Evolutionary conservation across 1,140 invertebrate genomes (phyloP).

Genomic region (Tribolium madens): DNA sequence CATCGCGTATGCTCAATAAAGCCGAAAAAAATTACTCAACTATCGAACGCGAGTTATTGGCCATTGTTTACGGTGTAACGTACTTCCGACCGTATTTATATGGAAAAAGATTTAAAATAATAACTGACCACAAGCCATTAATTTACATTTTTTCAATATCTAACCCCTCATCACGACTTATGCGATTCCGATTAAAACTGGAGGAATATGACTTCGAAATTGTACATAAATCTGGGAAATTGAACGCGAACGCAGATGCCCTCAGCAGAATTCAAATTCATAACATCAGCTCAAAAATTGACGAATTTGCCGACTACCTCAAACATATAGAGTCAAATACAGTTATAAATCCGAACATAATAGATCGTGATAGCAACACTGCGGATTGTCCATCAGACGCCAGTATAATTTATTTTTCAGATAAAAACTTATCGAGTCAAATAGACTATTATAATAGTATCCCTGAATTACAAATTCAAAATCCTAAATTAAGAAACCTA

Average conservation of each 20-base stretch:
- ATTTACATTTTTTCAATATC: slow-evolving; percentile 65
- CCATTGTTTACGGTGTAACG: slow-evolving; percentile 63
- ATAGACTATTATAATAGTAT: not conserved
- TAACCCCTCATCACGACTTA: slow-evolving; percentile 63
- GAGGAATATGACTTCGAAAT: slow-evolving; percentile 65
- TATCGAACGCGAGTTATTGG: slow-evolving; percentile 64
- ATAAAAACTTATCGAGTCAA: not conserved
- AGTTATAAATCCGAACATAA: not conserved
- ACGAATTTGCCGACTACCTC: not conserved
- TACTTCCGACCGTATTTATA: slow-evolving; percentile 65
- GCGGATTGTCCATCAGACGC: not conserved
- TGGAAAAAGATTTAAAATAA: slow-evolving; percentile 58
- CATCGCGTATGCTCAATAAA: slow-evolving; percentile 54
- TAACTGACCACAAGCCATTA: slow-evolving; percentile 67
- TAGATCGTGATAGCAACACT: not conserved
- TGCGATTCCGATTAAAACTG: slow-evolving; percentile 65
- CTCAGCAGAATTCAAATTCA: not conserved
- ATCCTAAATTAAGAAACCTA: not conserved
- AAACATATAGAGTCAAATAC: not conserved
- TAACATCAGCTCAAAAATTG: not conserved
- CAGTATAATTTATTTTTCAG: not conserved
- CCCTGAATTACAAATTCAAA: not conserved
- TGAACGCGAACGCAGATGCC: slow-evolving; percentile 63
- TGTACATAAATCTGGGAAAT: slow-evolving; percentile 63
- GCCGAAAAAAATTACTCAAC: slow-evolving; percentile 57